Conservation (phyloP, 2,797 vertebrate species). For the Ctenochaetus hawaiiensis region DNA sequence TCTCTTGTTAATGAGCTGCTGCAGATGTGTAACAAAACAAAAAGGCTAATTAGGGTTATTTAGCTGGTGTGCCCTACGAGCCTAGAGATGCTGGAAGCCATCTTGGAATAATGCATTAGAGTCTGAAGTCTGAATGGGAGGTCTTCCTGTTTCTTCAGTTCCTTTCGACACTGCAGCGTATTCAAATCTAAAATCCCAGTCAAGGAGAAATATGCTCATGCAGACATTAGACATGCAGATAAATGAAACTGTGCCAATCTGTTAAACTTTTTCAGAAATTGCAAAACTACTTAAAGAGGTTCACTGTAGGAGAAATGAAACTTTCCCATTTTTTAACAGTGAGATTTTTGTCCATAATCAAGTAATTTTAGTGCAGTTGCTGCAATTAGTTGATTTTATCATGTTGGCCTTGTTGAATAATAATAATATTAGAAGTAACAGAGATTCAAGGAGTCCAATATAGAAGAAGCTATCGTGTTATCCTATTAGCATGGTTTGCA, state of each 20-base stretch:
- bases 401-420: background rate
- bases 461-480: background rate
- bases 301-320: background rate
- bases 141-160: background rate
- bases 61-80: background rate
- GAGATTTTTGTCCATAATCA: background rate
- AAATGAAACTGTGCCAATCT: background rate
- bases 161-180: background rate
- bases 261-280: background rate
- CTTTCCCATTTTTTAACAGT: background rate
- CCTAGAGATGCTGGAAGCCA: background rate
- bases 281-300: background rate
- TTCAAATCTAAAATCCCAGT: background rate
- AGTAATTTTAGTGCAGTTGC: background rate
- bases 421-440: background rate
- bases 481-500: background rate
- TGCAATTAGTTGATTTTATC: background rate
- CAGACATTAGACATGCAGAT: background rate
- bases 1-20: slow-evolving; percentile 1
- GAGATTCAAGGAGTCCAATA: background rate
- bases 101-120: slow-evolving; percentile 9
- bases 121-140: background rate
- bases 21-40: slow-evolving; percentile 13
- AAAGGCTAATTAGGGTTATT: background rate
- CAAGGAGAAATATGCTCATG: background rate